Evolutionary conservation across 1,140 invertebrate species (phyloP), one percentile per base, ranked within the genome.

Genomic region (Drosophila quadrilineata): DNA sequence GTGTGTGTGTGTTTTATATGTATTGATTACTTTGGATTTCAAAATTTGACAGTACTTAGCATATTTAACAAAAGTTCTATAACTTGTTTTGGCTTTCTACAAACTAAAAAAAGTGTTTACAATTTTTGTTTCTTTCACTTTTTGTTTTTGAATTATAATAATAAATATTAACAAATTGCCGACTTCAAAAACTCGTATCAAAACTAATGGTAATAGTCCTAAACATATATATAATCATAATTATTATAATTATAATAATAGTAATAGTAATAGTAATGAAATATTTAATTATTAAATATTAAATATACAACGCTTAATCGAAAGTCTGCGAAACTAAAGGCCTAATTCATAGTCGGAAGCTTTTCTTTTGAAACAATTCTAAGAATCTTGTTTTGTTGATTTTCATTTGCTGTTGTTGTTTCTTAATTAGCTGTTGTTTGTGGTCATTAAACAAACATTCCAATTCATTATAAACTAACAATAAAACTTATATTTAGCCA

Each of bases 161-260:
- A 84, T 84, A 84, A 73, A 80, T 80, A 82, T 73, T 70, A 82
- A 82, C 77, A 82, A 82, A 75, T 80, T 80, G 64, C 67, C 75
- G 52, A 64, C 69, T 70, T 60, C 64, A 70, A 64, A 31, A 59
- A n/a, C n/a, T 60, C 38, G 9, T 59, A 48, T 38, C 41, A 59
- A 50, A 65, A 64, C 36, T 71, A 57, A 35, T 54, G 43, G 64
- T 76, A 35, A 14, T 45, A 35, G 40, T 57, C 21, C 26, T 46
- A 46, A 46, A 28, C 12, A 16, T 36, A 31, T 8, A 3, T 3
- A 24, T 57, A 45, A 57, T 43, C 22, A 46, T 36, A 26, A 35
- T 57, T 45, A 46, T 43, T 24, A 56, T 48, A 40, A 26, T 41
- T 26, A 22, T 53, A 53, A 29, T 53, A 31, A 49, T 49, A 46